Evolutionary conservation across 1,140 invertebrate species (phyloP), one percentile per base, ranked within the genome.

Genomic region (Drosophila athabasca): DNA sequence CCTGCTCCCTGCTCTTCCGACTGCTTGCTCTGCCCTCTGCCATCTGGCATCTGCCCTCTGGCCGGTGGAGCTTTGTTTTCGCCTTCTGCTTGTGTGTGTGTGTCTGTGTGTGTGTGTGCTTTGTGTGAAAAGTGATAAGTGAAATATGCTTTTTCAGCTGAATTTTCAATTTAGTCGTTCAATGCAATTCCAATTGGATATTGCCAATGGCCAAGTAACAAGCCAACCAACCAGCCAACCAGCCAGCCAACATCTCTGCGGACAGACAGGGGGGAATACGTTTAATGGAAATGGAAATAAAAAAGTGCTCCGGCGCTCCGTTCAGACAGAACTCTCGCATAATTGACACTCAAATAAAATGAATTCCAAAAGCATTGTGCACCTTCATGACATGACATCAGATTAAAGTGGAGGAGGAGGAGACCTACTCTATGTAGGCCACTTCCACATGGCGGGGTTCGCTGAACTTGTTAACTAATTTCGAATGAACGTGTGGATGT

Each of bases 61-160:
- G 45, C 49, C 55, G 41, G 26, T 15, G 31, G 45, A 39, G 50
- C 76, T 82, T 83, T 83, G 70, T 83, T 78, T 48, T 61, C 52
- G 60, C 64, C 67, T 13, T 68, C 26, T 48, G 49, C 54, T 39
- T 66, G 50, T 7, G 35, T 35, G 2, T 11, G 9, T 11, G 9
- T 35, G 9, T 11, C 3, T 35, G 2, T 11, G 9, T 11, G 9
- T 35, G 9, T 11, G 9, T 39, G 62, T 60, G 74, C 87, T 82
- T 82, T 85, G 82, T 85, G 83, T 78, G 82, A 82, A 85, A 85
- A 87, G 82, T 81, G 82, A 85, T 85, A 85, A 85, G 82, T 85
- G 82, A 85, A 85, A 87, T 85, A 85, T 85, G 82, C 82, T 85
- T 85, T 71, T 85, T 87, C 83, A 85, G 82, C 73, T 76, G 73